Conservation (phyloP, 2,797 vertebrate genomes). For the Coluber constrictor region DNA sequence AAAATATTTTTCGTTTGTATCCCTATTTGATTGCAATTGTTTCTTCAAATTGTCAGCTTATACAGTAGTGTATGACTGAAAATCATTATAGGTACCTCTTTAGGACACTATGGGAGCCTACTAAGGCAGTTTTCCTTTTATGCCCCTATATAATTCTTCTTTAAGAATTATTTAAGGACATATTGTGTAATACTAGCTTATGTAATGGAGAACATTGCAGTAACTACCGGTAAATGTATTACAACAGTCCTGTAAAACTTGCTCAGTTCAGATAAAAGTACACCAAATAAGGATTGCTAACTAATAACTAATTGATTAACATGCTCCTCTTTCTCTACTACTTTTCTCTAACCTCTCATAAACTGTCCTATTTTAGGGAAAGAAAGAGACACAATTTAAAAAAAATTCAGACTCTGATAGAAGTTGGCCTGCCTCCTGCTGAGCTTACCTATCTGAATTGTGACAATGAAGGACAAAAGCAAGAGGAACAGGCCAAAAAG, state of each 20-base stretch:
- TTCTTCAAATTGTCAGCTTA: neutral
- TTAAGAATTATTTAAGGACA: neutral
- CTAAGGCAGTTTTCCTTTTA: neutral
- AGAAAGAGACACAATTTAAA: slow-evolving; percentile 65
- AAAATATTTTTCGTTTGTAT: neutral
- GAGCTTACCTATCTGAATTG: neutral
- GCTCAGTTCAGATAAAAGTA: slow-evolving; percentile 2
- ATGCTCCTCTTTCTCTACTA: neutral
- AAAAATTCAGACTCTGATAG: slow-evolving; percentile 41
- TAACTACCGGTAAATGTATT: neutral
- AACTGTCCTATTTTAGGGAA: slow-evolving; percentile 72
- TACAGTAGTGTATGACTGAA: neutral
- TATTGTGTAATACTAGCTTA: neutral
- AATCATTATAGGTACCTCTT: neutral
- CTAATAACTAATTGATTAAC: neutral
- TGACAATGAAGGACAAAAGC: slow-evolving; percentile 58
- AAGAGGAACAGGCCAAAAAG: slow-evolving; percentile 56
- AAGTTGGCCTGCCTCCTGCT: slow-evolving; percentile 40
- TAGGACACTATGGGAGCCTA: neutral
- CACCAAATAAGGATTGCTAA: neutral
- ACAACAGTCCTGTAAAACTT: neutral
- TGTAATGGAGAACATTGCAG: neutral
- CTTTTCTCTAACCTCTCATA: slow-evolving; percentile 13
- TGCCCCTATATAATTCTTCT: neutral
- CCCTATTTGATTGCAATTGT: neutral